Evolutionary conservation across 2,113 vertebrate species (phyloP).

Genomic region (Coracopsis vasa): DNA sequence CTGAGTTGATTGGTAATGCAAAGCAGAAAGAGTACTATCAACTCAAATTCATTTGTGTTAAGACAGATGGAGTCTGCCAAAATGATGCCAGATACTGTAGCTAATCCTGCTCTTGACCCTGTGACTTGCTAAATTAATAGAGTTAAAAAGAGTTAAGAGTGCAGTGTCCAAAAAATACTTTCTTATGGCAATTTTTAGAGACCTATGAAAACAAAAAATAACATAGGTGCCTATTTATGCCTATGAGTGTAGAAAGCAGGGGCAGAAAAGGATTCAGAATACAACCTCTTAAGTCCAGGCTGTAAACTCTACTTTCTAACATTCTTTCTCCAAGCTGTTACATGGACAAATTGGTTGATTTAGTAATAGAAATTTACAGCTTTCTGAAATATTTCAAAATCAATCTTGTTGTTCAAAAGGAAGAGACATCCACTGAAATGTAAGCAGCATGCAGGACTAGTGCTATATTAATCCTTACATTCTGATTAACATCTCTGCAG

Average conservation of each 20-base stretch:
- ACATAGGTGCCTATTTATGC: not conserved
- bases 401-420: not conserved
- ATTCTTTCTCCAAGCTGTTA: not conserved
- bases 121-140: not conserved
- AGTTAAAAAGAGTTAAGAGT: not conserved
- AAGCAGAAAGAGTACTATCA: not conserved
- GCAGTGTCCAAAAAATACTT: constrained; percentile 23
- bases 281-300: not conserved
- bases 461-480: not conserved
- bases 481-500: not conserved
- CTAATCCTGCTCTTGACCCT: not conserved
- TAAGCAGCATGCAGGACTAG: not conserved
- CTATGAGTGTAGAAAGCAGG: not conserved
- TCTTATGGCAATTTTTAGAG: not conserved
- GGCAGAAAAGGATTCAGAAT: not conserved
- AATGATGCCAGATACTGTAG: not conserved
- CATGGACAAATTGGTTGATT: not conserved
- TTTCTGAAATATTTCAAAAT: not conserved
- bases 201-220: constrained; percentile 3
- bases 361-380: not conserved
- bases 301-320: not conserved
- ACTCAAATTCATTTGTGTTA: not conserved
- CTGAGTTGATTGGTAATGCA: not conserved
- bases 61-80: not conserved
- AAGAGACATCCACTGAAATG: not conserved